Conservation (phyloP, 2,888 invertebrate genomes). For the Hydraecia micacea region DNA sequence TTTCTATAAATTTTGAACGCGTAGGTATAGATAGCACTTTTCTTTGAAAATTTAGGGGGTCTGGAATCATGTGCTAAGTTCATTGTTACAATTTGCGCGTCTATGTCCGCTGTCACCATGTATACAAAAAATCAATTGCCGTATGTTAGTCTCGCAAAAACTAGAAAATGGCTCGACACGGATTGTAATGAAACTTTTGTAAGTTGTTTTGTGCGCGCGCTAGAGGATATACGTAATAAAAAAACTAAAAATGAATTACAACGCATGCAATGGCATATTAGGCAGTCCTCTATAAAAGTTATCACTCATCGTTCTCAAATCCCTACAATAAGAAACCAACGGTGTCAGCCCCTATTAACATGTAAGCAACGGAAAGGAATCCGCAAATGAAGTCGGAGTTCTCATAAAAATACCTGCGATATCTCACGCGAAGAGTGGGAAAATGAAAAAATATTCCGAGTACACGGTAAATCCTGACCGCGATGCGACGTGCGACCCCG, state of each 20-base stretch:
- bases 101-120: background rate
- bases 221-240: background rate
- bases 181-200: background rate
- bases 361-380: constrained; percentile 68
- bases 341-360: constrained; percentile 33
- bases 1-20: background rate
- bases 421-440: constrained; percentile 78
- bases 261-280: background rate
- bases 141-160: background rate
- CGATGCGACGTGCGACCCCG: constrained; percentile 80
- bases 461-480: constrained; percentile 85
- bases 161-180: background rate
- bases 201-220: background rate
- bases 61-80: background rate
- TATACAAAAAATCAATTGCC: background rate
- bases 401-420: constrained; percentile 83
- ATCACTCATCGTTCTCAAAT: background rate
- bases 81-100: background rate
- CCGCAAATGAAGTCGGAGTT: constrained; percentile 74
- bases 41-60: background rate
- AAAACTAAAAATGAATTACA: background rate
- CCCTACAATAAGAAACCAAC: background rate
- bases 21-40: background rate
- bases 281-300: background rate
- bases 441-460: constrained; percentile 85